Evolutionary conservation across 2,888 invertebrate species (phyloP), one percentile per base, ranked within the genome.

Genomic region (Oscheius sp.): DNA sequence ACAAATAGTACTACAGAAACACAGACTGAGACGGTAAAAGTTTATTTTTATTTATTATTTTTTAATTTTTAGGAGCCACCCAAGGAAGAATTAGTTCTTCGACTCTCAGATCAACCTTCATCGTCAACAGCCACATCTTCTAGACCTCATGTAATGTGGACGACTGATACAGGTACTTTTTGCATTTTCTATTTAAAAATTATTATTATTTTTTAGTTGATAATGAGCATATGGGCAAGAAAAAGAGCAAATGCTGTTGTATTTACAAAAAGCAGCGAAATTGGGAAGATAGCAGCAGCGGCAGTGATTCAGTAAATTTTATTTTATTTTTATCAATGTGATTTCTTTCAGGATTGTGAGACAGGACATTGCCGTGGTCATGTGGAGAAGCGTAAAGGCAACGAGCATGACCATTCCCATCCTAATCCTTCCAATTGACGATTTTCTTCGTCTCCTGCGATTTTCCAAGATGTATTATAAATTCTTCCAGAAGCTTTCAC

Each of bases 51-150:
- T 7, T 12, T 56, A 25, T 5, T 5, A 56, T 25, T 25, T 3
- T 56, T 5, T 2, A 12, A 18, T 66, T 55, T 69, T 43, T 45
- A 69, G 69, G 46, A 46, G 49, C 16, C 25, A 16, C 18, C 41
- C 3, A 46, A 27, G 0, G 46, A 55, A 13, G 69, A 52, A 93
- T 94, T 70, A 96, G 90, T 79, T 94, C 94, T 74, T 27, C 74
- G 59, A 13, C 55, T 74, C 12, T 12, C 69, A 21, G 49, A 49
- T 1, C 61, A 55, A 41, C 66, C 66, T 13, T 52, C 66, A 13
- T 27, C 66, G 18, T 52, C 74, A 18, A 46, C 64, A 25, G 35
- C 52, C 18, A 61, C 69, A 52, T 25, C 49, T n/a, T 75, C 76
- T 43, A 71, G 75, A 3, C 78, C 76, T 0, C 74, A 76, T 49